Base-by-base conservation (phyloP, 2,113 vertebrate species). In the Notothenia coriiceps region DNA sequence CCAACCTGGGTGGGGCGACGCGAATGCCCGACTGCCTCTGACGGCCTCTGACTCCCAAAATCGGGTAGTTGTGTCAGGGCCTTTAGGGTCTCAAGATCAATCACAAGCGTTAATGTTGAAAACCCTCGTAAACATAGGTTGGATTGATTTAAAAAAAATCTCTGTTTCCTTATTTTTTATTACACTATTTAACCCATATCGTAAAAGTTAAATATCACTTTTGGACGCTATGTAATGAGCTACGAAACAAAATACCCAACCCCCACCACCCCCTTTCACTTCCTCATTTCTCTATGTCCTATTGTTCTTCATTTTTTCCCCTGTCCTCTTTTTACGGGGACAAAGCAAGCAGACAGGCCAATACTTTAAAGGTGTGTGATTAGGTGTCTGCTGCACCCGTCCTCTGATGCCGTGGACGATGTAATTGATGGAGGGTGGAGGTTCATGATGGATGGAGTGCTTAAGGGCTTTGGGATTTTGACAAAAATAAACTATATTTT, bases 201-300 rank as follows among this genome's bases (percentile, higher is more conserved):
- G 35, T 40, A 7, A 13, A 67, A 20, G 18, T 7, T 40, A 13
- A 62, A 49, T 25, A 74, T 80, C 46, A 59, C 49, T 55, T 62
- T 55, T 25, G 14, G 33, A 60, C 62, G 11, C 22, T 33, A 13
- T 12, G 51, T 15, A 35, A 25, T 50, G 11, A 40, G 2, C 10
- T 11, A 51, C 50, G 11, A 25, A 66, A 13, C 29, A 65, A 47
- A 40, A 74, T 64, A 67, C 12, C 18, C 65, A 60, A 3, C 46
- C 17, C 35, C 49, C 57, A 68, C 20, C 64, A 63, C 22, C 46
- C 47, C 56, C 65, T 14, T 33, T 46, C 18, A 79, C 55, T 13
- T 75, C 57, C 55, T 60, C 64, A 74, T 80, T 56, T 55, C 92
- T 82, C 92, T 82, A 87, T 77, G 85, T 90, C 88, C 85, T 25